phyloP scores from a whole-genome alignment of 2,113 vertebrate species.

The Salvator merianae region DNA sequence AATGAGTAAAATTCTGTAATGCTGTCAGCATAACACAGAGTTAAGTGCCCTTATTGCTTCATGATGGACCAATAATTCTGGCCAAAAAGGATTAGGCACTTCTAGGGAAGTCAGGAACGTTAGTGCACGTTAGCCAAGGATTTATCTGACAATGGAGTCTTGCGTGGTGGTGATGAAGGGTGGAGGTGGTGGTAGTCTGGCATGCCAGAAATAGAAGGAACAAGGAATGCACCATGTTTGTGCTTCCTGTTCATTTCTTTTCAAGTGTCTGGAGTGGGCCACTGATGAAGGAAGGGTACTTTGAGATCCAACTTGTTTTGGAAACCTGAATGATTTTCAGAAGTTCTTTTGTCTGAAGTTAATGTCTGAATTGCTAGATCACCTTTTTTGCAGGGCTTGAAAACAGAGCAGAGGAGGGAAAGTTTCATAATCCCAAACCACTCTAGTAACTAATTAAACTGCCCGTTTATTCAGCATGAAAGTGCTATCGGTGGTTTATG shows the following conservation, averaged over 20 bases:
- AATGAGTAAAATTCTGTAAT: background rate
- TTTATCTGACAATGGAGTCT: background rate
- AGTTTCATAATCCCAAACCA: slow-evolving; percentile 4
- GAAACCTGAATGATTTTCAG: background rate
- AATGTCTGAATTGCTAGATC: background rate
- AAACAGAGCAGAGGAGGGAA: background rate
- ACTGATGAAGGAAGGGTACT: background rate
- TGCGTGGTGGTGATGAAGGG: background rate
- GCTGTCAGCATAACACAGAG: background rate
- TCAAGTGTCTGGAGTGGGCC: background rate
- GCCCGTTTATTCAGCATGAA: background rate
- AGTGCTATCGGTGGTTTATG: no score
- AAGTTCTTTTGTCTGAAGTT: background rate
- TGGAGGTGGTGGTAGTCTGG: background rate
- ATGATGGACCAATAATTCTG: background rate
- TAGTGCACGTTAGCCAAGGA: background rate
- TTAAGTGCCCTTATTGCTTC: background rate
- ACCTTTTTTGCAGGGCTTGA: slow-evolving; percentile 7
- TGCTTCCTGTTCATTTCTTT: slow-evolving; percentile 15
- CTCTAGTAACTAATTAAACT: slow-evolving; percentile 24
- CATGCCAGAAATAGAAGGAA: slow-evolving; percentile 11
- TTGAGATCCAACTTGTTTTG: background rate
- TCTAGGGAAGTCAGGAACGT: background rate
- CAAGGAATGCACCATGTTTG: background rate
- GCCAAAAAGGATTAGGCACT: background rate